Percentiles rank a stretch among this genome's conserved stretches.
Conservation (phyloP, 2,888 invertebrate genomes). For the Mimachlamys varia region DNA sequence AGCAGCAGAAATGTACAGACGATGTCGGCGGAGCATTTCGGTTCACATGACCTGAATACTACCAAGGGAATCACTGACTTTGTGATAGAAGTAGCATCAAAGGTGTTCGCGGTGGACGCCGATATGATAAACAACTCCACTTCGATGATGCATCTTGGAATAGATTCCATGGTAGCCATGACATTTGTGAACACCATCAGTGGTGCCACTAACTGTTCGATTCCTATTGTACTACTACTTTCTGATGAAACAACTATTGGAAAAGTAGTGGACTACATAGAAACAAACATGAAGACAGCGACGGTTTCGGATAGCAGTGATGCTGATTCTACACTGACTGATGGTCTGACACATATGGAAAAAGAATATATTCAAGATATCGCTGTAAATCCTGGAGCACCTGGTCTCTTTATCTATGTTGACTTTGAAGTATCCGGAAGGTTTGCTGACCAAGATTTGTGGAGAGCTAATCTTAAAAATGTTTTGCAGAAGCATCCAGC, state of each 20-base stretch:
- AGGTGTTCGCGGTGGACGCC: slow-evolving; percentile 45
- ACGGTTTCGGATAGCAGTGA: neutral
- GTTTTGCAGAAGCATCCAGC: slow-evolving; percentile 37
- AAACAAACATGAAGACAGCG: neutral
- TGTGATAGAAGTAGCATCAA: neutral
- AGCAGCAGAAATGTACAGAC: neutral
- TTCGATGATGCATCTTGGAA: slow-evolving; percentile 38
- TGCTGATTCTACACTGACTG: slow-evolving; percentile 6
- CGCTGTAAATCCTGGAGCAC: slow-evolving; percentile 42
- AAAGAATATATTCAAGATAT: slow-evolving; percentile 41
- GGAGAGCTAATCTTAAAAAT: slow-evolving; percentile 40
- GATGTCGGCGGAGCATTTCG: neutral
- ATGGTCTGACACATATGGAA: slow-evolving; percentile 45
- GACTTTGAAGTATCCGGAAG: slow-evolving; percentile 41
- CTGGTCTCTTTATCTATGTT: slow-evolving; percentile 40
- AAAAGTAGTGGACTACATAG: slow-evolving; percentile 39
- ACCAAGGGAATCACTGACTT: neutral
- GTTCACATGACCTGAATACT: neutral
- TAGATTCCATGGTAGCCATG: slow-evolving; percentile 51
- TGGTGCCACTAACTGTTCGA: slow-evolving; percentile 33
- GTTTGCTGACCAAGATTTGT: slow-evolving; percentile 43
- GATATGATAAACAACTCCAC: slow-evolving; percentile 41
- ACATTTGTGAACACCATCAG: slow-evolving; percentile 45
- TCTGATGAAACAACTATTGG: slow-evolving; percentile 43
- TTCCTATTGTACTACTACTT: slow-evolving; percentile 42